Evolutionary conservation across 2,888 invertebrate species (phyloP).

Genomic region (Drosophila tanythrix): DNA sequence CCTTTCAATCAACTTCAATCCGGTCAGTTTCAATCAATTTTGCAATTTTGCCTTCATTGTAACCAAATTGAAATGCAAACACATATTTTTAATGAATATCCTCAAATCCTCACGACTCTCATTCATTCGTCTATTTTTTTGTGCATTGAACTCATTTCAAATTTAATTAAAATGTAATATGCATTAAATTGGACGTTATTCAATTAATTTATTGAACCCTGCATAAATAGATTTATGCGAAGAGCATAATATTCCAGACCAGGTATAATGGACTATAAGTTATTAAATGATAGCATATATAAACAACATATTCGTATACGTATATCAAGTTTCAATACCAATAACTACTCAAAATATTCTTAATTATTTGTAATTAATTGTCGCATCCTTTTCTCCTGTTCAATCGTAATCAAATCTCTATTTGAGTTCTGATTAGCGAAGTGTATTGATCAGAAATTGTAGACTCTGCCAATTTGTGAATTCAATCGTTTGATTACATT

Average conservation of each 20-base stretch:
- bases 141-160: neutral
- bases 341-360: neutral
- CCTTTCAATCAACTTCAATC: neutral
- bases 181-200: slow-evolving; percentile 5
- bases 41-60: neutral
- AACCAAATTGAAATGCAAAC: neutral
- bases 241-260: neutral
- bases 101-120: neutral
- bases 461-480: slow-evolving; percentile 16
- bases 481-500: slow-evolving; percentile 36
- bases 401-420: slow-evolving; percentile 30
- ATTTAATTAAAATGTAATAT: slow-evolving; percentile 11
- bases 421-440: slow-evolving; percentile 35
- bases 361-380: slow-evolving; percentile 11
- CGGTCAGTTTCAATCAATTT: neutral
- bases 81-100: neutral
- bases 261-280: neutral
- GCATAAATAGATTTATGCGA: neutral
- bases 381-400: neutral
- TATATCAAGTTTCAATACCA: neutral
- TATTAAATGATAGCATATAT: neutral
- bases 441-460: slow-evolving; percentile 3
- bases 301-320: neutral
- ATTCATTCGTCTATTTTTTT: neutral
- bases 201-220: neutral